These are phyloP conservation scores for Cataglyphis albicans DNA, from an alignment of 2,888 invertebrate genomes.

Conservation along the genomic window DNA sequence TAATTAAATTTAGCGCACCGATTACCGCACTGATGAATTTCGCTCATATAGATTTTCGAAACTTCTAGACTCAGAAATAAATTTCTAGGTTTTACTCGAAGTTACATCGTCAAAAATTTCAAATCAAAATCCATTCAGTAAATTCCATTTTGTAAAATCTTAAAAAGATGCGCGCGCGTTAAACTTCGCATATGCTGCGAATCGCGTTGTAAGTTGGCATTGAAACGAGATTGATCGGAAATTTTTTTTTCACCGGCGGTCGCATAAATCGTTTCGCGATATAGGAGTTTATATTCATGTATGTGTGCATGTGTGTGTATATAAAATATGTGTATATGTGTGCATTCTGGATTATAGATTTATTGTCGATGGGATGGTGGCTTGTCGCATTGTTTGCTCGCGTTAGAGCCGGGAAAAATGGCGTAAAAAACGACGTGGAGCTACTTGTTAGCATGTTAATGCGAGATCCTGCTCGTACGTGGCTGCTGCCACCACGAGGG, in stretches of 20 bases:
- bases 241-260: background rate
- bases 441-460: constrained; percentile 51
- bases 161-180: background rate
- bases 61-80: background rate
- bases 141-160: too few species aligned
- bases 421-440: constrained; percentile 25
- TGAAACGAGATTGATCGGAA: constrained; percentile 1
- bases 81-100: background rate
- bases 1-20: constrained; percentile 39
- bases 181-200: background rate
- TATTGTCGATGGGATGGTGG: constrained; percentile 67
- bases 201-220: background rate
- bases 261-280: constrained; percentile 28
- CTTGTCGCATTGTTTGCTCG: constrained; percentile 54
- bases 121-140: too few species aligned
- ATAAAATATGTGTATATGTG: background rate
- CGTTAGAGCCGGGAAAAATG: constrained; percentile 57
- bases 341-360: constrained; percentile 69
- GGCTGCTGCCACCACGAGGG: background rate
- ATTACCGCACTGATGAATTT: background rate
- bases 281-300: background rate
- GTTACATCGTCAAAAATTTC: too few species aligned
- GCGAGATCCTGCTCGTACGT: background rate
- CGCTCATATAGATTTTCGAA: background rate
- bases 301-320: too few species aligned